phyloP scores from a whole-genome alignment of 2,113 vertebrate species.

The Elgaria multicarinata region DNA sequence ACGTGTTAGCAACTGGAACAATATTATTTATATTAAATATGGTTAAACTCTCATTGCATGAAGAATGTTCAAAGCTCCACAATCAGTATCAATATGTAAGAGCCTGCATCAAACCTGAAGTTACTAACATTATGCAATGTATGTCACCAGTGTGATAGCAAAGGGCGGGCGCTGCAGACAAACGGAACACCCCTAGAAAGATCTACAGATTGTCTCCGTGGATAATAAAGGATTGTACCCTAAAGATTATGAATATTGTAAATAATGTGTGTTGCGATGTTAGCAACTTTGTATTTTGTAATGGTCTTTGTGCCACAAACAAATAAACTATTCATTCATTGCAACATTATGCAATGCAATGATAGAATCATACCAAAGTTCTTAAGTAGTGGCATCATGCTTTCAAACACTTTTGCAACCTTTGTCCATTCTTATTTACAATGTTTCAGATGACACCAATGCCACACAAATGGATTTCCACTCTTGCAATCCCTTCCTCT shows the following conservation, averaged over 20 bases:
- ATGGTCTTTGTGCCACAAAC: too few relatives aligned
- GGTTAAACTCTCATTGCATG: background rate
- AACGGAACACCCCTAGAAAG: too few relatives aligned
- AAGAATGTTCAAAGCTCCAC: background rate
- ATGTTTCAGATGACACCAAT: background rate
- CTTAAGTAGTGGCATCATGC: background rate
- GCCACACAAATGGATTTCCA: background rate
- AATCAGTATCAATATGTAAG: background rate
- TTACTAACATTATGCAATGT: background rate
- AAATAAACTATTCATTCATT: too few relatives aligned
- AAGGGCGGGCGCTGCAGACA: too few relatives aligned
- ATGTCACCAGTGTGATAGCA: too few relatives aligned
- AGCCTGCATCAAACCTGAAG: background rate
- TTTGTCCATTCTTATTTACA: background rate
- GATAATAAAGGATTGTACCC: too few relatives aligned
- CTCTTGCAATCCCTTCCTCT: background rate
- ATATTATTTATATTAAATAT: background rate
- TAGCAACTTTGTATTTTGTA: too few relatives aligned
- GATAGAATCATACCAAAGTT: background rate
- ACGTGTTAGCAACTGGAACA: background rate
- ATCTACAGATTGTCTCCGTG: too few relatives aligned
- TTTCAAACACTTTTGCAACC: background rate
- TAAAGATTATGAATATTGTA: too few relatives aligned
- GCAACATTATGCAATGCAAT: background rate
- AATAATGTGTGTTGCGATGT: too few relatives aligned